Evolutionary conservation across 2,797 vertebrate species (phyloP), one percentile per base, ranked within the genome.

Genomic region (Tragopan temminckii): DNA sequence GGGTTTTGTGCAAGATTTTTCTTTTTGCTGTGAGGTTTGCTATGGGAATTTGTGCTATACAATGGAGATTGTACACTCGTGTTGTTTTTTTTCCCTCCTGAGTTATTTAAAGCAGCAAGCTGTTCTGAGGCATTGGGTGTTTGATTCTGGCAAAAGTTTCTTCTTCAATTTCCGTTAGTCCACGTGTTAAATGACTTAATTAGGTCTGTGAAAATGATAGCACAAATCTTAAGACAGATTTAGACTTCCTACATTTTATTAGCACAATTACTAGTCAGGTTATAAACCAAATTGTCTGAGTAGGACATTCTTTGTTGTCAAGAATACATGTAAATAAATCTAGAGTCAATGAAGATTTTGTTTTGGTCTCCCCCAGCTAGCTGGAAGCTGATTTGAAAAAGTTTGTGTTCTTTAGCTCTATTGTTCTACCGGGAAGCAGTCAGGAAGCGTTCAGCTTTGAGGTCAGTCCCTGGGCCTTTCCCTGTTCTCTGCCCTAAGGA

Each of bases 341-440:
- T 27, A n/a, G 68, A 46, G 29, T 53, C 17, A 83, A n/a, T 15
- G 7, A 36, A 7, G 78, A 3, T 57, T 55, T 61, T 50, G 23
- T 24, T 89, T 78, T 24, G 69, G 27, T 72, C 25, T 92, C 40
- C 61, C 29, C 18, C 55, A 20, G 33, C 81, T 43, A n/a, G 4
- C 8, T 48, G 61, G 5, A 59, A 33, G 71, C 68, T 29, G 86
- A 4, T 76, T 23, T 40, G 68, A 29, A 75, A 33, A 71, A 7
- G 45, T 20, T 46, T 31, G 7, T 71, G 87, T 76, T 84, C 72
- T 61, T 45, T 13, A 59, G 90, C 55, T 20, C 87, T 3, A 53
- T 92, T 96, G 95, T 95, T 85, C 35, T 88, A 2, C 59, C 8
- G 79, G 94, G 91, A 90, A 88, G 91, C 0, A 29, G 18, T 72